Evolutionary conservation across 2,113 vertebrate genomes (phyloP).

Genomic region (Motacilla tschutschensis): DNA sequence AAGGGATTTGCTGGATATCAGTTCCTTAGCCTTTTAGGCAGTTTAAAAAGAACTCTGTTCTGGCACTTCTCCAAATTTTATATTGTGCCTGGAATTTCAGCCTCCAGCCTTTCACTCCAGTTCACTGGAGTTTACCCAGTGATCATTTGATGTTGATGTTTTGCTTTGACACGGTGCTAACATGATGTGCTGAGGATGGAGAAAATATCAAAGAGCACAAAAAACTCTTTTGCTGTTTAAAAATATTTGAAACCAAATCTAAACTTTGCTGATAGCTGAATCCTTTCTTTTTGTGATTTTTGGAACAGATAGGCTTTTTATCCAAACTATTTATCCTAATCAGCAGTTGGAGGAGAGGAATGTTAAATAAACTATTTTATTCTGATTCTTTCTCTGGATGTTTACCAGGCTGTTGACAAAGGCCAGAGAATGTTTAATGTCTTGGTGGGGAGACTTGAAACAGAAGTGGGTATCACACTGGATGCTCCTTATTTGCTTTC

Average conservation of each 20-base stretch:
- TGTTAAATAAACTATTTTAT: slow-evolving; percentile 81
- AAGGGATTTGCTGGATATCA: slow-evolving; percentile 43
- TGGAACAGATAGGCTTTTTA: slow-evolving; percentile 78
- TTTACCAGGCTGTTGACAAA: slow-evolving; percentile 82
- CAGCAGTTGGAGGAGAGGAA: slow-evolving; percentile 81
- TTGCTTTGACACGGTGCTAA: slow-evolving; percentile 67
- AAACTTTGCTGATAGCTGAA: slow-evolving; percentile 72
- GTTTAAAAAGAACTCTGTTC: slow-evolving; percentile 29
- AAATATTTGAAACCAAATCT: slow-evolving; percentile 73
- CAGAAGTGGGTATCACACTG: slow-evolving; percentile 69
- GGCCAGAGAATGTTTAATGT: slow-evolving; percentile 79
- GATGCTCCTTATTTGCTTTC: slow-evolving; percentile 63
- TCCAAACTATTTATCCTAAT: slow-evolving; percentile 85
- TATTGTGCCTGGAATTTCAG: slow-evolving; percentile 64
- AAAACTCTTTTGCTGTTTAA: slow-evolving; percentile 72
- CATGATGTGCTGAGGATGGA: slow-evolving; percentile 68
- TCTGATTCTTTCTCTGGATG: slow-evolving; percentile 77
- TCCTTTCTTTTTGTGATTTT: slow-evolving; percentile 75
- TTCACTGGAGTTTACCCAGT: slow-evolving; percentile 47
- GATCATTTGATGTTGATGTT: slow-evolving; percentile 62
- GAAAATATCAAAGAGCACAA: slow-evolving; percentile 69
- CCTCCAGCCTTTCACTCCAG: slow-evolving; percentile 43
- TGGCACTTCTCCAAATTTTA: slow-evolving; percentile 48
- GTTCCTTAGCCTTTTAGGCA: slow-evolving; percentile 29
- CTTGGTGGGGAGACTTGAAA: slow-evolving; percentile 73